Evolutionary conservation across 2,888 invertebrate species (phyloP).

Genomic region (Lithophane socia): DNA sequence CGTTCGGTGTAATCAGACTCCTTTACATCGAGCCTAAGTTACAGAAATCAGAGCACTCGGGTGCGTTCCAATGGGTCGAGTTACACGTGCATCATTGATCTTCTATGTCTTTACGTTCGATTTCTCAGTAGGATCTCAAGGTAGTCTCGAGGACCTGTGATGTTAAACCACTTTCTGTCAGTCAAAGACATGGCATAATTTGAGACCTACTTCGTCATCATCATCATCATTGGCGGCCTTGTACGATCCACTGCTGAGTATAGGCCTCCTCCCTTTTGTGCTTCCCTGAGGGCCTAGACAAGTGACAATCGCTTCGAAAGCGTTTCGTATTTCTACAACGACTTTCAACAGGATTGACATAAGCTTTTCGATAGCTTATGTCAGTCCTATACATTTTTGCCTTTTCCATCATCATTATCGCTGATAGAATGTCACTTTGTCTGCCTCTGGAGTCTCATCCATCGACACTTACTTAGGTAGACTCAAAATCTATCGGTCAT

Average conservation of each 20-base stretch:
- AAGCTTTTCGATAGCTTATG: no score
- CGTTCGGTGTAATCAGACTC: slow-evolving; percentile 69
- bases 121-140: slow-evolving; percentile 34
- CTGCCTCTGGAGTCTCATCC: background rate
- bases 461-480: background rate
- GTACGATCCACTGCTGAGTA: background rate
- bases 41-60: slow-evolving; percentile 72
- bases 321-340: no score
- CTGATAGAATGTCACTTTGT: no score
- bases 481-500: no score
- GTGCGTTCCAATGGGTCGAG: slow-evolving; percentile 55
- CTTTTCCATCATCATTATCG: no score
- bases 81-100: slow-evolving; percentile 67
- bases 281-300: background rate
- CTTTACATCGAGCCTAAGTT: slow-evolving; percentile 65
- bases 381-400: no score
- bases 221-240: background rate
- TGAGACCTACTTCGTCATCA: background rate
- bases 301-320: no score
- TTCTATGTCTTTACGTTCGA: slow-evolving; percentile 45
- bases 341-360: no score
- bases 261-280: background rate
- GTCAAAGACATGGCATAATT: background rate
- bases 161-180: background rate
- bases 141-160: background rate